Base-by-base conservation (phyloP, 2,113 vertebrate species). In the Tetrao urogallus region DNA sequence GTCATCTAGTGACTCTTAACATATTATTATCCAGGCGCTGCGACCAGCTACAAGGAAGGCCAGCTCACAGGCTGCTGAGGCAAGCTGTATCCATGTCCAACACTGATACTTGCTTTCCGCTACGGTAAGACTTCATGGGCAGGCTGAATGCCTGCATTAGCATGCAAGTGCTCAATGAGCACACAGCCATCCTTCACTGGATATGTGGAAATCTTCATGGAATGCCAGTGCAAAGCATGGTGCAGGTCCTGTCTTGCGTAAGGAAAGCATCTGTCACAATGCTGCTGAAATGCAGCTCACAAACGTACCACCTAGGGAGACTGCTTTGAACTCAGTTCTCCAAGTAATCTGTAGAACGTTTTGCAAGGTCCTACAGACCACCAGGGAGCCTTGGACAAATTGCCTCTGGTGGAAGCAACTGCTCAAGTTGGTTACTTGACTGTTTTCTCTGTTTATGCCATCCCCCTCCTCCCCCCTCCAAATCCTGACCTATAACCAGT, bases 261-360 rank as follows among this genome's bases (percentile, higher is more conserved):
- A 92, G 27, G 21, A 85, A 70, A 89, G 21, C 34, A 80, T 76
- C 90, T 92, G 72, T 89, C 93, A 91, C 3, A 40, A 43, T 18
- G 14, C 15, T 82, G 85, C 92, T 94, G 89, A 91, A 92, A 89
- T 73, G 82, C n/a, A 61, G 78, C 43, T 88, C 71, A 10, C 1
- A 1, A 60, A 36, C n/a, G 47, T 63, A 88, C 71, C 82, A 61
- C 88, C 71, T 89, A 85, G 71, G 2, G 40, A 92, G 82, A 40
- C 50, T 77, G 12, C 72, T 91, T 95, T 96, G 93, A 91, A 94
- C 54, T 79, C 50, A 65, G 67, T 36, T 34, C 50, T 71, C 43
- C 8, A 7, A 10, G 14, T 76, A 86, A 86, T 85, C 82, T 71
- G 42, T 42, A 82, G 73, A 48, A 75, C 21, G 0, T 24, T 89